Evolutionary conservation across 2,888 invertebrate species (phyloP), one percentile per base, ranked within the genome.

Genomic region (Heteropelma amictum): DNA sequence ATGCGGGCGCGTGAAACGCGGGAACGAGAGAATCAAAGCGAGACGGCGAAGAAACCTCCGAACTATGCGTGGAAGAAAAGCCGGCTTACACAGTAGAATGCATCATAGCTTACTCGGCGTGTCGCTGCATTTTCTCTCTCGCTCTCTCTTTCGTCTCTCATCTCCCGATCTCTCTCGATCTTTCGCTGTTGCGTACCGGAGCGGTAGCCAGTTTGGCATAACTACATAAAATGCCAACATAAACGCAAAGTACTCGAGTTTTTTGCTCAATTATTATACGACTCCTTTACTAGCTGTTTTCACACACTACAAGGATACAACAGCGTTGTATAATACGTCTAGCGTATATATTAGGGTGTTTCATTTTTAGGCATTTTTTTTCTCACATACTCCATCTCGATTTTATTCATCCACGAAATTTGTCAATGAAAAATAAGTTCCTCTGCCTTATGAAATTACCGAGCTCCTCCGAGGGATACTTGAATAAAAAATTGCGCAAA

Each of bases 21-120:
- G 38, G 51, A 21, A 42, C 21, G 28, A 4, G 12, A n/a, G 12
- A 4, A 35, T 35, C 12, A n/a, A 38, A 40, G 47, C 21, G 65
- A 28, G 70, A 28, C 7, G 45, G 33, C 56, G 33, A n/a, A 71
- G 61, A 75, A 75, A 19, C 70, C 65, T 67, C 63, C 70, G 67
- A 75, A 63, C 61, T 75, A 75, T 75, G 75, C 71, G 71, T n/a
- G 12, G 23, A 75, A 75, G 75, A 75, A 75, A 71, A 75, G 70
- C 67, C 75, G 63, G 54, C 67, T 65, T 56, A 65, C 74, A 61
- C 61, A 70, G 61, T 65, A 71, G 71, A 71, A 71, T 75, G 75
- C 67, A 75, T 71, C 75, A 61, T 71, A 71, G 75, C 71, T 75
- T 63, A 71, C 70, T 54, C 53, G 28, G 23, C 51, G n/a, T 30